Conservation (phyloP, 1,140 invertebrate species). For the Radopholus similis region DNA sequence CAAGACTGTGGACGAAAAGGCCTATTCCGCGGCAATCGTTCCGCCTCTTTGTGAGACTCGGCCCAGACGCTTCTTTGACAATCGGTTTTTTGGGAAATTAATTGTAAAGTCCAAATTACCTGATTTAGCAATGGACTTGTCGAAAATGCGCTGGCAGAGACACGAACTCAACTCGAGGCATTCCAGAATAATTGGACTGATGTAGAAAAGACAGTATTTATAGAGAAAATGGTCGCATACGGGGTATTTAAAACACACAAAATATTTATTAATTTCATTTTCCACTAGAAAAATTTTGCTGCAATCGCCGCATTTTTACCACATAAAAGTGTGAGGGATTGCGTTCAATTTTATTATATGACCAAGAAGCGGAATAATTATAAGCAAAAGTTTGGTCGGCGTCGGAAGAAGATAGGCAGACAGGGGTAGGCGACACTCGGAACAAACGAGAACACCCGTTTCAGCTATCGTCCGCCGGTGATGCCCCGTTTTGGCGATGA, state of each 20-base stretch:
- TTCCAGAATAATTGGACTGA: constrained; percentile 26
- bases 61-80: constrained; percentile 23
- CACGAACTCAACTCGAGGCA: constrained; percentile 19
- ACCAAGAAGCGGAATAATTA: constrained; percentile 38
- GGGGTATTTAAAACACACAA: not conserved
- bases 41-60: constrained; percentile 12
- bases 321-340: constrained; percentile 27
- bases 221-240: constrained; percentile 26
- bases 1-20: constrained; percentile 20
- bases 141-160: constrained; percentile 24
- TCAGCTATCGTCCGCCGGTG: constrained; percentile 30
- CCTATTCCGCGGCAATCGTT: constrained; percentile 10
- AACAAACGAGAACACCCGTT: not conserved
- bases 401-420: constrained; percentile 28
- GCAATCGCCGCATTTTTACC: constrained; percentile 36
- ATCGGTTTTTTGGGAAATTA: constrained; percentile 8
- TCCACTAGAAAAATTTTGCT: constrained; percentile 32
- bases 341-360: constrained; percentile 38
- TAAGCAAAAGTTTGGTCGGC: constrained; percentile 29
- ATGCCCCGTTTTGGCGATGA: constrained; percentile 28
- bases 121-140: constrained; percentile 21
- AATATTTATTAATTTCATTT: not conserved
- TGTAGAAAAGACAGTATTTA: constrained; percentile 24
- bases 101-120: not conserved
- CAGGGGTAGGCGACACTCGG: constrained; percentile 3